A percentile compares a stretch with the other conserved stretches of the same genome.
phyloP scores from a whole-genome alignment of 2,797 vertebrate species.

The Gallinago solitaria region DNA sequence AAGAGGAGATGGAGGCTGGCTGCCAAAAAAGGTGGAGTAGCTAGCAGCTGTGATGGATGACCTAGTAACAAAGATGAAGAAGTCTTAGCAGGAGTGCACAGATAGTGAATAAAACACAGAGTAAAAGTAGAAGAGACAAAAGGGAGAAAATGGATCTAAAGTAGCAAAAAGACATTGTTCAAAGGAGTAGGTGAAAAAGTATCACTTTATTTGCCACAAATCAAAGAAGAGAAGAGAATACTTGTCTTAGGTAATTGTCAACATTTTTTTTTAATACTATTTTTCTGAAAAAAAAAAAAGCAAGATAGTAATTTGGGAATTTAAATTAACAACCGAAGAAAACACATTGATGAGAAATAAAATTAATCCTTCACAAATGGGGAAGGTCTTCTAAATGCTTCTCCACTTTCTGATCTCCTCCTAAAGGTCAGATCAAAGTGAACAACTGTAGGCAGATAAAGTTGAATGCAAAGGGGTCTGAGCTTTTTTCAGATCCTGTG shows the following conservation, averaged over 20 bases:
- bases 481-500: slow-evolving; percentile 50
- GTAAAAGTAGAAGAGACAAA: neutral
- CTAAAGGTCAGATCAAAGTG: slow-evolving; percentile 1
- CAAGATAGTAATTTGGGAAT: neutral
- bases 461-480: neutral
- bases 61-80: slow-evolving; percentile 59
- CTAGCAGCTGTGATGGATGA: slow-evolving; percentile 57
- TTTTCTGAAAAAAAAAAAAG: neutral
- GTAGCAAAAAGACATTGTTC: neutral
- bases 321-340: neutral
- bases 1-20: neutral
- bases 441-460: neutral
- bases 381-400: neutral
- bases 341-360: neutral
- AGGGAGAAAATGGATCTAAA: neutral
- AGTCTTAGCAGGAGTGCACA: slow-evolving; percentile 19
- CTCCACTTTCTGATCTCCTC: neutral
- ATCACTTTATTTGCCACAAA: neutral
- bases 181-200: neutral
- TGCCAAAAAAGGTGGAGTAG: slow-evolving; percentile 3
- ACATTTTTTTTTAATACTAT: neutral
- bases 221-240: neutral
- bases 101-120: slow-evolving; percentile 31
- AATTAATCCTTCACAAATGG: neutral
- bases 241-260: neutral